Base-by-base conservation (phyloP, 2,888 invertebrate genomes). In the Polymixis flavicincta region DNA sequence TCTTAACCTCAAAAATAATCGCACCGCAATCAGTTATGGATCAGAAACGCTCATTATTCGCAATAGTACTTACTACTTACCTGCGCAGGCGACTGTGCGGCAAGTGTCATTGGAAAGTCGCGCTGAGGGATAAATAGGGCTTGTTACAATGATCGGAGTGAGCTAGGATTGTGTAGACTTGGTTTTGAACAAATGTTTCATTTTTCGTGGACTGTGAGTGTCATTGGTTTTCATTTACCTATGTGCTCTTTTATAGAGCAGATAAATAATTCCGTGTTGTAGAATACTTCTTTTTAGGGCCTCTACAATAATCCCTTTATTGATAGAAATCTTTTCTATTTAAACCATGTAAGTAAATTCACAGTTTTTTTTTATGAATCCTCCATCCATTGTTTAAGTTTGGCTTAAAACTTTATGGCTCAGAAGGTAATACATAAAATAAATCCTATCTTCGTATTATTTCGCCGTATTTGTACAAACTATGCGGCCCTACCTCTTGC, bases 71-170 rank as follows among this genome's bases (percentile, higher is more conserved):
- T 68, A 80, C 72, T 88, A 89, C 68, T 80, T 83, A 83, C 65
- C 65, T 66, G 80, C 80, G 80, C 84, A 52, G 61, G 74, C 84
- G 84, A 87, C 85, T 85, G 83, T 87, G 87, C 89, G 80, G 83
- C 88, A 88, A 89, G 90, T 91, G 91, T 88, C 90, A 88, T 87
- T 91, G 87, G 92, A 92, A 92, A 92, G 92, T 83, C 78, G 81
- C 79, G 65, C 71, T 73, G 83, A 78, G 78, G 83, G 76, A 86
- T 87, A 88, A 86, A 84, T 83, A 87, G 85, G 85, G 74, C 88
- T 81, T 72, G 86, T 78, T 85, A 83, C 75, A 77, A 76, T 78
- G 82, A 80, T 66, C 59, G 14, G 72, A 57, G 19, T 57, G 37
- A 78, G 37, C 28, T 71, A 57, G 42, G 68, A 84, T 42, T 65